phyloP scores from a whole-genome alignment of 1,140 invertebrate species.

The Solenopsis invicta region DNA sequence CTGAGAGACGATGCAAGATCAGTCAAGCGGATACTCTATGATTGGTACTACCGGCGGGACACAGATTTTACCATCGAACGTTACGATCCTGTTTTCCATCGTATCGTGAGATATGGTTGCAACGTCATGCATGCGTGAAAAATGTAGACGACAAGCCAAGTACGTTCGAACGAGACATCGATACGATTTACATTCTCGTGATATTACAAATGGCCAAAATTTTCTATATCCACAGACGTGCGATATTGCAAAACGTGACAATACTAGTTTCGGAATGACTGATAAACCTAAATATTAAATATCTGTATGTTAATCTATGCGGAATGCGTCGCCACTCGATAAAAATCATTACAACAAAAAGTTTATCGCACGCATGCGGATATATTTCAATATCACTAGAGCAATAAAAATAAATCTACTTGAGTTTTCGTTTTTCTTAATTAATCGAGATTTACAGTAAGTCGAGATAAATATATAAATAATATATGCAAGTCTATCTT shows the following conservation, averaged over 20 bases:
- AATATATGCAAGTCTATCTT: not conserved
- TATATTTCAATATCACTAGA: not conserved
- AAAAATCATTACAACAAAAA: not conserved
- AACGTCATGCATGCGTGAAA: constrained; percentile 56
- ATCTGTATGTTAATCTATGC: not conserved
- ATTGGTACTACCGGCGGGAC: constrained; percentile 51
- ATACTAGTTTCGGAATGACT: constrained; percentile 6
- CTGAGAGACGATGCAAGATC: constrained; percentile 41
- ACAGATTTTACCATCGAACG: constrained; percentile 60
- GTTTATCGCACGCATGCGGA: not conserved
- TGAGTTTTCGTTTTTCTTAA: not conserved
- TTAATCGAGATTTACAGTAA: not conserved
- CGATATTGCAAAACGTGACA: constrained; percentile 28
- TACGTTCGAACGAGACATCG: constrained; percentile 62
- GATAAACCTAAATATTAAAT: constrained; percentile 1
- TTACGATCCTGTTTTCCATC: constrained; percentile 73
- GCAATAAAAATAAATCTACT: not conserved
- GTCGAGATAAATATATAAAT: not conserved
- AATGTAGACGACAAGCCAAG: constrained; percentile 66
- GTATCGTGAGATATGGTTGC: constrained; percentile 56
- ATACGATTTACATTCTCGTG: constrained; percentile 55
- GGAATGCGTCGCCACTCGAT: not conserved
- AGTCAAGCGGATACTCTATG: constrained; percentile 53
- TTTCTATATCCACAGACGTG: constrained; percentile 51
- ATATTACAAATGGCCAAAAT: constrained; percentile 52